A percentile compares a stretch with the other conserved stretches of the same genome.
phyloP scores from a whole-genome alignment of 2,888 invertebrate genomes.

The Euplagia quadripunctaria region DNA sequence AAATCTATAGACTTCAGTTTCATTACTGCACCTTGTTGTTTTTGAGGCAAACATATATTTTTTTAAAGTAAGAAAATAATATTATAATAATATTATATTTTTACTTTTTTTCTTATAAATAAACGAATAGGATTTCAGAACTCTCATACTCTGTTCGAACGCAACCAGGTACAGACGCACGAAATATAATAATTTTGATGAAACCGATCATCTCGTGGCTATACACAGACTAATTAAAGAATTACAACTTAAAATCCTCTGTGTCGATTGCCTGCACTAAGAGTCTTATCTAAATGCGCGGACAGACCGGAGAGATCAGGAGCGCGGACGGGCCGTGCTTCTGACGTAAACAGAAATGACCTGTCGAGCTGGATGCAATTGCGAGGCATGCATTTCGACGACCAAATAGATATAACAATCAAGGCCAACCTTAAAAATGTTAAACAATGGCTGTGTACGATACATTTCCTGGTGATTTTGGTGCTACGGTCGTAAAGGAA shows the following conservation, averaged over 20 bases:
- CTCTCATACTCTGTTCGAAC: no score
- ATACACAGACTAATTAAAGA: neutral
- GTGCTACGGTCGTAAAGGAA: neutral
- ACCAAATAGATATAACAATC: neutral
- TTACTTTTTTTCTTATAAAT: no score
- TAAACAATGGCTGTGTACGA: neutral
- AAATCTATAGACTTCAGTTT: no score
- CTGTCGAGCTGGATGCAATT: neutral
- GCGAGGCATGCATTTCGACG: neutral
- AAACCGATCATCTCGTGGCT: neutral
- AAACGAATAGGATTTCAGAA: no score
- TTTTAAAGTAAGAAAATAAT: no score
- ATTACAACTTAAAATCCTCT: neutral
- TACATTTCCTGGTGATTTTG: neutral
- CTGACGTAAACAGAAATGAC: constrained; percentile 1
- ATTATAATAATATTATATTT: no score
- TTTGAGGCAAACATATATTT: no score
- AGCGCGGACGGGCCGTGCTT: no score
- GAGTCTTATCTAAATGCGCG: neutral
- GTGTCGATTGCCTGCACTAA: neutral
- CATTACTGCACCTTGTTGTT: no score
- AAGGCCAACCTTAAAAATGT: no score
- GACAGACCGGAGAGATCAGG: no score
- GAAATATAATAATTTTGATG: neutral
- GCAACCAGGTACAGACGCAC: neutral